Percentiles rank a stretch among this genome's conserved stretches.
These are phyloP conservation scores for Hybognathus amarus DNA, from an alignment of 2,797 vertebrate genomes.

Conservation along the genomic window DNA sequence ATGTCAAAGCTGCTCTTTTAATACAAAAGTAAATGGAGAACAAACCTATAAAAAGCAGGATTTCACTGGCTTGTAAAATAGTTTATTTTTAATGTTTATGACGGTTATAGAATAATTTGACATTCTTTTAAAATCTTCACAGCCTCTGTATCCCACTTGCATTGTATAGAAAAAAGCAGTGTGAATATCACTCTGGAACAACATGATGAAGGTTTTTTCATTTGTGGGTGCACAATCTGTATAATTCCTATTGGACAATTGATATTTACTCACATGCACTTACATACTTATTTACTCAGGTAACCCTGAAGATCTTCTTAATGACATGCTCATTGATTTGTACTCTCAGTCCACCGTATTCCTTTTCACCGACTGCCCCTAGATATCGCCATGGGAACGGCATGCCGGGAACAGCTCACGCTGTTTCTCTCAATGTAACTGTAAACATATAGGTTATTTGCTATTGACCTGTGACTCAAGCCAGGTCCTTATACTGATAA, in stretches of 20 bases:
- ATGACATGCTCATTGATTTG: constrained; percentile 20
- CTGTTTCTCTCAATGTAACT: constrained; percentile 23
- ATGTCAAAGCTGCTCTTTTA: neutral
- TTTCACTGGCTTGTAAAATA: neutral
- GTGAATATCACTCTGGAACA: neutral
- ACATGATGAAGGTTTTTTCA: neutral
- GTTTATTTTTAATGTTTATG: neutral
- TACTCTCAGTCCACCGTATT: neutral
- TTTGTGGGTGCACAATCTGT: neutral
- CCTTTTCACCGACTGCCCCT: constrained; percentile 5
- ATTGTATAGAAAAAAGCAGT: neutral
- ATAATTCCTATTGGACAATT: neutral
- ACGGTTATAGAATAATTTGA: neutral
- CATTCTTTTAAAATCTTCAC: neutral
- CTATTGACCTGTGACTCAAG: constrained; percentile 12
- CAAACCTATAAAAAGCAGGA: neutral
- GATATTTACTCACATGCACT: constrained; percentile 10
- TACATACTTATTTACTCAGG: constrained; percentile 4
- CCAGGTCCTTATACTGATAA: neutral
- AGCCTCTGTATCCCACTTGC: neutral
- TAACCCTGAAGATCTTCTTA: constrained; percentile 7
- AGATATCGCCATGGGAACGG: constrained; percentile 36
- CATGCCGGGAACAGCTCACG: neutral
- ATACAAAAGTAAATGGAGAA: neutral
- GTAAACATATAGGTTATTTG: constrained; percentile 6